Evolutionary conservation across 2,888 invertebrate genomes (phyloP), one percentile per base, ranked within the genome.

Genomic region (Choreutis nemorana): DNA sequence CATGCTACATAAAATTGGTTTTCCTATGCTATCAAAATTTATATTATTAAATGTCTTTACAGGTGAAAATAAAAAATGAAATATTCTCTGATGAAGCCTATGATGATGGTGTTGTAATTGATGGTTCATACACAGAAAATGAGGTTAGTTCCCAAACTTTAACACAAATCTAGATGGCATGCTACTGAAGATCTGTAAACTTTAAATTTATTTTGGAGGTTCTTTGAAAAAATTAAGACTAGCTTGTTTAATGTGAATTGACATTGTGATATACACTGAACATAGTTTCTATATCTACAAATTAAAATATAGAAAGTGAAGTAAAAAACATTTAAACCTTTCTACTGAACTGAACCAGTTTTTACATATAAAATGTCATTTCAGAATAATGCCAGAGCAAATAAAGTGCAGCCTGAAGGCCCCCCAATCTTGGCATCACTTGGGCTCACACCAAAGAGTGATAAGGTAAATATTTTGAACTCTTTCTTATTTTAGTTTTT

Each of bases 1-100:
- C n/a, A 11, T 20, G 13, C 14, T 8, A n/a, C n/a, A n/a, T n/a
- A 37, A 42, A 40, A 35, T 36, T 29, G 40, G n/a, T n/a, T n/a
- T n/a, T n/a, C n/a, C n/a, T n/a, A n/a, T n/a, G n/a, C n/a, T n/a
- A n/a, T n/a, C n/a, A n/a, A n/a, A n/a, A 43, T 55, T 58, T 54
- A 55, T 42, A 40, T 36, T 44, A 35, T 36, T 48, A 43, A 35
- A 63, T 67, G 63, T 52, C 50, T 62, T 75, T 73, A 50, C 75
- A 82, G 83, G 55, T 79, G 35, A 72, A 78, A 41, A 70, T 84
- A 36, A 84, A 84, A 62, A 78, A 71, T 60, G 84, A 84, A 48
- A 83, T 83, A 35, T 53, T 78, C 15, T 80, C 70, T 50, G 81
- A 82, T 68, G 79, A 70, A 37, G 61, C 58, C 22, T 77, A 78